phyloP scores from a whole-genome alignment of 1,140 invertebrate species.

The Drepana arcuata region DNA sequence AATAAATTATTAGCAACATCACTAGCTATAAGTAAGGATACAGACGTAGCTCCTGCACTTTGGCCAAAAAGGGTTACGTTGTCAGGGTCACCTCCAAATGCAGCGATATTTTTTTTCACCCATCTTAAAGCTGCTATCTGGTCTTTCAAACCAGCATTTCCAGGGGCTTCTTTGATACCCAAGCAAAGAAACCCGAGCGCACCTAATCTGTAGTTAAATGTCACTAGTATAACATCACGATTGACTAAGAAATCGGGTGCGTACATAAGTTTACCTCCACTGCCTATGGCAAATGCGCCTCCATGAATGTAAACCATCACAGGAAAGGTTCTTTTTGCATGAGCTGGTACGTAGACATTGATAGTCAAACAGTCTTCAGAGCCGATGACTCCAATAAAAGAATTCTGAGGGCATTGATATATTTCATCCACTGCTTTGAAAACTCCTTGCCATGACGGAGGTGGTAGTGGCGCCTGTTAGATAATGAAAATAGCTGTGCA shows the following conservation, averaged over 20 bases:
- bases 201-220: slow-evolving; percentile 79
- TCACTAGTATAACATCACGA: slow-evolving; percentile 78
- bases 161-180: slow-evolving; percentile 71
- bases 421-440: slow-evolving; percentile 43
- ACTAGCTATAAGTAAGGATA: slow-evolving; percentile 45
- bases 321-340: slow-evolving; percentile 44
- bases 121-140: slow-evolving; percentile 73
- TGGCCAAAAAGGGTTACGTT: slow-evolving; percentile 65
- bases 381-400: slow-evolving; percentile 22
- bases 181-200: slow-evolving; percentile 77
- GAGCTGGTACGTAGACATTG: slow-evolving; percentile 49
- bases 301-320: slow-evolving; percentile 79
- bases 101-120: slow-evolving; percentile 73
- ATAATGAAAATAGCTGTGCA: slow-evolving; percentile 2
- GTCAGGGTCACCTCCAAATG: slow-evolving; percentile 64
- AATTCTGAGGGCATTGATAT: slow-evolving; percentile 35
- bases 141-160: slow-evolving; percentile 75
- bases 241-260: slow-evolving; percentile 77
- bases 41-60: slow-evolving; percentile 58
- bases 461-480: slow-evolving; percentile 48
- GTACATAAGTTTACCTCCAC: slow-evolving; percentile 67
- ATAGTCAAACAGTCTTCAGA: slow-evolving; percentile 54
- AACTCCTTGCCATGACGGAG: slow-evolving; percentile 44
- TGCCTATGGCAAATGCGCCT: slow-evolving; percentile 75
- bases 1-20: slow-evolving; percentile 45